Evolutionary conservation across 2,113 vertebrate genomes (phyloP).

Genomic region (Scomber japonicus): DNA sequence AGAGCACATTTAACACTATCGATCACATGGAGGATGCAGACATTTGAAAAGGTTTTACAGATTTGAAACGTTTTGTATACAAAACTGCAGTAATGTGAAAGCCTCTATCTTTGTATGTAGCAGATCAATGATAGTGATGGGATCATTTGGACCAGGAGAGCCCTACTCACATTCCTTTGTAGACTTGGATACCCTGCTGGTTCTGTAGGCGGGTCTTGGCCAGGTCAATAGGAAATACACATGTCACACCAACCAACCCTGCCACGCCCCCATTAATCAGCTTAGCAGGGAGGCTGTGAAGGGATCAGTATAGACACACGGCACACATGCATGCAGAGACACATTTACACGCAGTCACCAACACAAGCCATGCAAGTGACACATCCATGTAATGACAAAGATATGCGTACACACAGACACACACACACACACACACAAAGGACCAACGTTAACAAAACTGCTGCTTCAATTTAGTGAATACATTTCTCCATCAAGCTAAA

Average conservation of each 20-base stretch:
- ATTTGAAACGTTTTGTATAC: neutral
- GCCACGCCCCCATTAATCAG: conserved; percentile 93
- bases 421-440: neutral
- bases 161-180: conserved; percentile 90
- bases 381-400: conserved; percentile 12
- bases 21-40: neutral
- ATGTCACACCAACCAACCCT: conserved; percentile 92
- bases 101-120: neutral
- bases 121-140: conserved; percentile 9
- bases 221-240: conserved; percentile 93
- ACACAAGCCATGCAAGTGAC: conserved; percentile 20
- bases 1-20: neutral
- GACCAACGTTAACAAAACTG: conserved; percentile 17
- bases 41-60: neutral
- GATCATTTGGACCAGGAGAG: conserved; percentile 11
- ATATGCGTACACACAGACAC: conserved; percentile 22
- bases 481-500: conserved; percentile 2
- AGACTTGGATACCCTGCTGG: conserved; percentile 88
- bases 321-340: conserved; percentile 40
- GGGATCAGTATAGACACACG: conserved; percentile 64
- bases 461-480: neutral
- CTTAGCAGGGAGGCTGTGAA: conserved; percentile 88
- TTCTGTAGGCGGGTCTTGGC: conserved; percentile 94
- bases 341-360: conserved; percentile 29
- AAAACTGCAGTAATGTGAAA: neutral